Evolutionary conservation across 2,888 invertebrate genomes (phyloP).

Genomic region (Meta bourneti): DNA sequence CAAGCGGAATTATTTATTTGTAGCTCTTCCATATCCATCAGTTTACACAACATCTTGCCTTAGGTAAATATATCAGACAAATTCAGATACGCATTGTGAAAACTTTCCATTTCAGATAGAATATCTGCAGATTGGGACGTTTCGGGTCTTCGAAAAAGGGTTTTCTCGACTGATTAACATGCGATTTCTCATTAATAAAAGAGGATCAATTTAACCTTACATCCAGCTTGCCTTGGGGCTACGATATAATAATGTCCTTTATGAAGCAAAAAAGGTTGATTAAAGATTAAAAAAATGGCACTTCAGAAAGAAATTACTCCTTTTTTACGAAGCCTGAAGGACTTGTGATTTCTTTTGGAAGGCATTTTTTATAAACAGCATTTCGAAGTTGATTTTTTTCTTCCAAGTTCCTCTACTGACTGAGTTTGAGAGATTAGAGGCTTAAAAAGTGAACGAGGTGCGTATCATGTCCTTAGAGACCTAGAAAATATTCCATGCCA

Average conservation of each 20-base stretch:
- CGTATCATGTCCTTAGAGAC: slow-evolving; percentile 3
- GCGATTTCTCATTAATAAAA: slow-evolving; percentile 1
- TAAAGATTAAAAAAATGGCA: slow-evolving; percentile 24
- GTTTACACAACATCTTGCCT: neutral
- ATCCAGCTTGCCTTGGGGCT: slow-evolving; percentile 2
- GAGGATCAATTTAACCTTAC: slow-evolving; percentile 16
- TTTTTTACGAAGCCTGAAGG: slow-evolving; percentile 22
- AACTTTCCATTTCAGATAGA: neutral
- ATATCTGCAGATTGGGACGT: neutral
- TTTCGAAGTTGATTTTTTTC: neutral
- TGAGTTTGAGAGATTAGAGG: slow-evolving; percentile 32
- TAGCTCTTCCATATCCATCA: too few relatives aligned
- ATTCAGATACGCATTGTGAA: neutral
- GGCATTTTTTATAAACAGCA: neutral
- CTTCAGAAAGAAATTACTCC: slow-evolving; percentile 40
- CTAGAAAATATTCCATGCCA: neutral
- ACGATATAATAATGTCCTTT: slow-evolving; percentile 44
- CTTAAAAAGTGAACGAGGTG: slow-evolving; percentile 16
- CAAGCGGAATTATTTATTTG: too few relatives aligned
- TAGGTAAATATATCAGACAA: neutral
- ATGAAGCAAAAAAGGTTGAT: slow-evolving; percentile 34
- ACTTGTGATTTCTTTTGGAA: neutral
- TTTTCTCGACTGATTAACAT: neutral
- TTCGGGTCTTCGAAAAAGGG: neutral
- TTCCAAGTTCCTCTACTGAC: slow-evolving; percentile 6